phyloP scores from a whole-genome alignment of 2,888 invertebrate genomes.

The Macropis europaea region DNA sequence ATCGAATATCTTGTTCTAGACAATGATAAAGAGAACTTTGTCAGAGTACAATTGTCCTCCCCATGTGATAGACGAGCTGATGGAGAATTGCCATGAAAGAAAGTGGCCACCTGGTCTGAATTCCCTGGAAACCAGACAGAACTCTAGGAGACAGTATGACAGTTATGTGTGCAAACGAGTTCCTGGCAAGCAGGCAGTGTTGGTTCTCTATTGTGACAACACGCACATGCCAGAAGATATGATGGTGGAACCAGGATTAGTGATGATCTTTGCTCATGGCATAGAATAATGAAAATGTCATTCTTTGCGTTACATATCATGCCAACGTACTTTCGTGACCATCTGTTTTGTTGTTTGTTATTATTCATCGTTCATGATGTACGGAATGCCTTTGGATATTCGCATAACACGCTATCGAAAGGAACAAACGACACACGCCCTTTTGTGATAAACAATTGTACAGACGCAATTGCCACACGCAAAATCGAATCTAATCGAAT shows the following conservation, averaged over 20 bases:
- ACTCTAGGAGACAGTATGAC: conserved; percentile 95
- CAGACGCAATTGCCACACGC: conserved; percentile 58
- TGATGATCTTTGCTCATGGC: conserved; percentile 99
- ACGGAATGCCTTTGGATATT: conserved; percentile 44
- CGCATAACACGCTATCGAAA: conserved; percentile 25
- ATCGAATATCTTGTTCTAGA: conserved; percentile 81
- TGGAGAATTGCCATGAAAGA: conserved; percentile 98
- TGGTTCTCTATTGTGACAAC: conserved; percentile 97
- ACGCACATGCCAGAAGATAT: conserved; percentile 97
- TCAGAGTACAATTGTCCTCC: conserved; percentile 97
- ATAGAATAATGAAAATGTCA: conserved; percentile 84
- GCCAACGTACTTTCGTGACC: conserved; percentile 23
- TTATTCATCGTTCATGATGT: conserved; percentile 13
- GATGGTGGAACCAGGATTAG: conserved; percentile 97
- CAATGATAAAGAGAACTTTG: conserved; percentile 95
- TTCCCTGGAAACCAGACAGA: conserved; percentile 95
- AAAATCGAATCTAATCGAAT: conserved; percentile 60
- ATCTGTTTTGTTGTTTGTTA: conserved; percentile 36
- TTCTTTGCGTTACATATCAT: background rate
- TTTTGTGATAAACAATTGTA: conserved; percentile 64
- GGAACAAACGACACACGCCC: conserved; percentile 38
- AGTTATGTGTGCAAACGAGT: conserved; percentile 96
- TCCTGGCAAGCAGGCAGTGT: conserved; percentile 97
- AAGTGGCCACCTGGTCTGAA: conserved; percentile 97
- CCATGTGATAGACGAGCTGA: conserved; percentile 95